Percentiles rank a stretch among this genome's conserved stretches.
Evolutionary conservation across 2,113 vertebrate species (phyloP).

Genomic region (Paedocypris sp.): DNA sequence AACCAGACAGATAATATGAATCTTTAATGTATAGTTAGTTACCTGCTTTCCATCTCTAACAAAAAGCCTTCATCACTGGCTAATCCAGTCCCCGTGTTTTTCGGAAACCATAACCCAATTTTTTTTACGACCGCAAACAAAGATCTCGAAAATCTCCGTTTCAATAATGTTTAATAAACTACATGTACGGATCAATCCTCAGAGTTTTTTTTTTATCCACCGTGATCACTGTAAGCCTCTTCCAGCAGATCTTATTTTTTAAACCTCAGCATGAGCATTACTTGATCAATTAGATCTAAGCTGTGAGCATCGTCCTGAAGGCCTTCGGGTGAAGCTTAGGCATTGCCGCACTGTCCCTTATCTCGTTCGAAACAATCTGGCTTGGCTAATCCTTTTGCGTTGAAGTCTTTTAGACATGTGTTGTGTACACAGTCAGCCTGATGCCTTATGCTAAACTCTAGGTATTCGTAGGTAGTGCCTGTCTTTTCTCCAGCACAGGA

Average conservation of each 20-base stretch:
- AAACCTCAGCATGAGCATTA: slow-evolving; percentile 23
- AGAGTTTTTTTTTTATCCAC: background rate
- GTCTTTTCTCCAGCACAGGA: slow-evolving; percentile 20
- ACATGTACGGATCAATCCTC: too few species aligned
- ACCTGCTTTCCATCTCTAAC: too few species aligned
- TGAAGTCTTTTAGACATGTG: background rate
- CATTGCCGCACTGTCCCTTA: background rate
- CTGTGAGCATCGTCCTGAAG: background rate
- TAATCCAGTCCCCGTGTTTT: too few species aligned
- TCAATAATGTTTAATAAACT: too few species aligned
- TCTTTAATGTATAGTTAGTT: too few species aligned
- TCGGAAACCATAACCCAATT: too few species aligned
- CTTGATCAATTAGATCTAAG: slow-evolving; percentile 32
- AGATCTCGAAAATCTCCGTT: too few species aligned
- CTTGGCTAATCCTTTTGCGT: background rate
- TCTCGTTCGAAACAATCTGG: background rate
- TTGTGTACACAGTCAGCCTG: background rate
- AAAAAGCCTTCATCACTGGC: too few species aligned
- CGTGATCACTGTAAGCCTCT: slow-evolving; percentile 4
- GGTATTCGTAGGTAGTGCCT: slow-evolving; percentile 27
- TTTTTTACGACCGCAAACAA: too few species aligned
- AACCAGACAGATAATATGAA: too few species aligned
- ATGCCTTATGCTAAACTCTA: slow-evolving; percentile 33
- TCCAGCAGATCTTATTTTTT: background rate
- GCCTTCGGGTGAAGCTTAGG: slow-evolving; percentile 1